Evolutionary conservation across 2,797 vertebrate genomes (phyloP).

Genomic region (Schizothorax lantsangensis): DNA sequence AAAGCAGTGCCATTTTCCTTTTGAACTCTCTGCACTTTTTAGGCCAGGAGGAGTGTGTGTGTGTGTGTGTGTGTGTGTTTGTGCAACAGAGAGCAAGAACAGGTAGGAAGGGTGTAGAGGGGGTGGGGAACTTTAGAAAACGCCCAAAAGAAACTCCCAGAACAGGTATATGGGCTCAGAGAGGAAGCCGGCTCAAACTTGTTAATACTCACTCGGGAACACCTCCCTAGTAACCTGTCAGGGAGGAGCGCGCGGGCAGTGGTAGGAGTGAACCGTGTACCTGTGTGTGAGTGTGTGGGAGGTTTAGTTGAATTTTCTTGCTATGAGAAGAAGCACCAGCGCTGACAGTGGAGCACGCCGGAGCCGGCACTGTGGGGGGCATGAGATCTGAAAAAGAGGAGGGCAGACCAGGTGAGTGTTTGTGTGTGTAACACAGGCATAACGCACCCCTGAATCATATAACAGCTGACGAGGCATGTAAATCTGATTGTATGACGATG

Average conservation of each 20-base stretch:
- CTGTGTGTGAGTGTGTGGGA: background rate
- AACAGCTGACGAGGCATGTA: constrained; percentile 2
- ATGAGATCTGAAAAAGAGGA: constrained; percentile 81
- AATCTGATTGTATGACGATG: background rate
- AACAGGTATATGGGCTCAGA: constrained; percentile 63
- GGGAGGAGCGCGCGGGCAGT: constrained; percentile 70
- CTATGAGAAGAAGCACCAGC: constrained; percentile 73
- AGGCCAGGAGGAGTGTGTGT: constrained; percentile 40
- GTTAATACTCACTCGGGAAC: constrained; percentile 47
- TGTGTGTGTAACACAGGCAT: background rate
- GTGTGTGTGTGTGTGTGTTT: constrained; percentile 43
- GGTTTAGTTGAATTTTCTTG: constrained; percentile 63
- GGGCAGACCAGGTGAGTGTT: constrained; percentile 76
- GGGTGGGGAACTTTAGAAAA: constrained; percentile 54
- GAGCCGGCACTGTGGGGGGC: constrained; percentile 70
- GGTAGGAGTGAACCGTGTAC: constrained; percentile 28
- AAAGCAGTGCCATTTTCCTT: constrained; percentile 22
- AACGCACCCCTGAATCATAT: background rate
- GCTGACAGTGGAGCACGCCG: constrained; percentile 76
- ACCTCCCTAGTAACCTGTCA: constrained; percentile 74
- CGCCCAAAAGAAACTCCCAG: constrained; percentile 66
- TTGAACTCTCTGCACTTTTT: constrained; percentile 26
- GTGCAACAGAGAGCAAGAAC: constrained; percentile 54
- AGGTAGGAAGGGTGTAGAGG: constrained; percentile 20
- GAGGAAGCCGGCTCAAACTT: constrained; percentile 50